A percentile compares a stretch with the other conserved stretches of the same genome.
Conservation (phyloP, 1,140 invertebrate genomes). For the Pseudomyrmex concolor region DNA sequence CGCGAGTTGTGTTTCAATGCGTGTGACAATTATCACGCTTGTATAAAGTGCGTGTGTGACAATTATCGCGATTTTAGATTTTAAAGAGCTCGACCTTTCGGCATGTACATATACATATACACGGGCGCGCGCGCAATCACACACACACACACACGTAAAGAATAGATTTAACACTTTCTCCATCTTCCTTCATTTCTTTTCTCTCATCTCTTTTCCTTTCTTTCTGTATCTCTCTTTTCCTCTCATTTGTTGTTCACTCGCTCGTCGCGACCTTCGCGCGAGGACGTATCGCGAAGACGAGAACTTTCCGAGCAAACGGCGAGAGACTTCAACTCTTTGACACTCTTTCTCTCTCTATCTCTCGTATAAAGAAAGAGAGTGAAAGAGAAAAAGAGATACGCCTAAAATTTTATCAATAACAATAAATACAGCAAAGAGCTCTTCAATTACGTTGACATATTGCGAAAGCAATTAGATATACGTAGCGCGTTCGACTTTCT, state of each 20-base stretch:
- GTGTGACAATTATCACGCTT: no score
- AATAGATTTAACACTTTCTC: constrained; percentile 29
- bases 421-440: neutral
- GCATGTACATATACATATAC: neutral
- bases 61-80: no score
- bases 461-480: no score
- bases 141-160: neutral
- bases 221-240: constrained; percentile 31
- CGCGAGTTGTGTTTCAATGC: no score
- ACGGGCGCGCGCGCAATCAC: neutral
- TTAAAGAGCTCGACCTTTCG: neutral
- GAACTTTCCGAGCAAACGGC: constrained; percentile 24
- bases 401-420: neutral
- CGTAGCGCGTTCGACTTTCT: no score
- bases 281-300: constrained; percentile 21
- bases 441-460: neutral
- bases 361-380: no score
- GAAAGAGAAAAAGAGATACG: no score
- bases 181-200: constrained; percentile 26
- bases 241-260: constrained; percentile 30
- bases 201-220: constrained; percentile 24
- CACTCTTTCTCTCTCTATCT: neutral
- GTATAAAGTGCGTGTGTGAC: no score
- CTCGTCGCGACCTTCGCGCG: constrained; percentile 40
- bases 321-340: neutral